A percentile compares a stretch with the other conserved stretches of the same genome.
Conservation (phyloP, 2,113 vertebrate species). For the Gambusia holbrooki region DNA sequence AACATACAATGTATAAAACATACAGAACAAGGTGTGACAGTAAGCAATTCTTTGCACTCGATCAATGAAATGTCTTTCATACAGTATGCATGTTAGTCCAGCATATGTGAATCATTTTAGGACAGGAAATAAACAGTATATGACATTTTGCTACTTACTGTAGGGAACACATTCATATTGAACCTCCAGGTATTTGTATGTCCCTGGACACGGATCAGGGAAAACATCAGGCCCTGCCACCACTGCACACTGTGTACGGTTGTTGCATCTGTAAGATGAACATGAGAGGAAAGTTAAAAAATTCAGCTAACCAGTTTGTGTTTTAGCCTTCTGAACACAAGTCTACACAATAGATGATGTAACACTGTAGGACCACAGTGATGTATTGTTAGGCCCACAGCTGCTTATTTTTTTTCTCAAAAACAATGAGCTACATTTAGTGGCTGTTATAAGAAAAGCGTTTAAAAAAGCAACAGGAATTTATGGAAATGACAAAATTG, state of each 20-base stretch:
- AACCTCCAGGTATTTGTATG: conserved; percentile 97
- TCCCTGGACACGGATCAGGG: conserved; percentile 96
- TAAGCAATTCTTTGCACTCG: background rate
- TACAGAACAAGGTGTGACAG: background rate
- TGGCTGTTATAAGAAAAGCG: background rate
- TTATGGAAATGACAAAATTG: background rate
- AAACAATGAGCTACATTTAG: background rate
- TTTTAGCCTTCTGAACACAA: background rate
- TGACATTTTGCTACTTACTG: conserved; percentile 60
- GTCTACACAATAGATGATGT: background rate
- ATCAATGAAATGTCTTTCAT: background rate
- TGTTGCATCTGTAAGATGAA: conserved; percentile 80
- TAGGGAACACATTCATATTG: conserved; percentile 85
- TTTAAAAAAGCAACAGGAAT: background rate
- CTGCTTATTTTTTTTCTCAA: background rate
- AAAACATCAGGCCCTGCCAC: conserved; percentile 97
- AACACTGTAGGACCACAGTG: too few species aligned
- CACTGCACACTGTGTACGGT: conserved; percentile 87
- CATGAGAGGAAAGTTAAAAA: background rate
- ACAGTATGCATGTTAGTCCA: background rate
- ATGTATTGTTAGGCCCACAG: too few species aligned
- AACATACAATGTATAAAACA: background rate
- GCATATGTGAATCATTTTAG: background rate
- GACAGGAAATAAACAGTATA: background rate
- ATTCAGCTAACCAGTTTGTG: too few species aligned